Evolutionary conservation across 2,888 invertebrate genomes (phyloP).

Genomic region (Dromius quadrimaculatus): DNA sequence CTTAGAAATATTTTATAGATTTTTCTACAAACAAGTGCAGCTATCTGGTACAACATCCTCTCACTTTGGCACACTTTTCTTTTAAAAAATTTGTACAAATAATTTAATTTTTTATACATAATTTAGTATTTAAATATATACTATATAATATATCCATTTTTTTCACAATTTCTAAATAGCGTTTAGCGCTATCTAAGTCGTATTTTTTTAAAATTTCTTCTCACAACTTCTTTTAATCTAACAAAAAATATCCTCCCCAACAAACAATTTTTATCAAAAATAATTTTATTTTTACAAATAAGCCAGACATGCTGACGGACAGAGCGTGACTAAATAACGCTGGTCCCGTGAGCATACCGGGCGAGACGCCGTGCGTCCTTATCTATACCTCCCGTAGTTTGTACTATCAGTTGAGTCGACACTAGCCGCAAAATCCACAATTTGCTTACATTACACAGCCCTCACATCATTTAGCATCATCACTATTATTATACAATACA

Average conservation of each 20-base stretch:
- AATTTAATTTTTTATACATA: conserved; percentile 68
- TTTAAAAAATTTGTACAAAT: conserved; percentile 67
- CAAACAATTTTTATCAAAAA: conserved; percentile 77
- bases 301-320: conserved; percentile 57
- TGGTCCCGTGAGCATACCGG: conserved; percentile 38
- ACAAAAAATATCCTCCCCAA: conserved; percentile 71
- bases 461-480: conserved; percentile 7
- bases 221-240: conserved; percentile 65
- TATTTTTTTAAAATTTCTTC: conserved; percentile 57
- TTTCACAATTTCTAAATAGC: conserved; percentile 67
- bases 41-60: conserved; percentile 66
- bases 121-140: conserved; percentile 65
- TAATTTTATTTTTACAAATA: conserved; percentile 70
- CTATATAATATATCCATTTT: conserved; percentile 68
- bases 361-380: conserved; percentile 55
- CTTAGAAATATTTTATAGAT: conserved; percentile 62
- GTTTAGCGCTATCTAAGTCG: conserved; percentile 62
- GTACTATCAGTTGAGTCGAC: conserved; percentile 65
- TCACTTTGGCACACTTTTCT: conserved; percentile 68
- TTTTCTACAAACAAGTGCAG: conserved; percentile 64
- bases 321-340: conserved; percentile 45
- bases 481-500: conserved; percentile 4
- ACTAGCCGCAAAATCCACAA: conserved; percentile 11
- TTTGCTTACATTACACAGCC: not conserved
- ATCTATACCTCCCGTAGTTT: conserved; percentile 67